Evolutionary conservation across 2,797 vertebrate species (phyloP), one percentile per base, ranked within the genome.

Genomic region (Neostethus bicornis): DNA sequence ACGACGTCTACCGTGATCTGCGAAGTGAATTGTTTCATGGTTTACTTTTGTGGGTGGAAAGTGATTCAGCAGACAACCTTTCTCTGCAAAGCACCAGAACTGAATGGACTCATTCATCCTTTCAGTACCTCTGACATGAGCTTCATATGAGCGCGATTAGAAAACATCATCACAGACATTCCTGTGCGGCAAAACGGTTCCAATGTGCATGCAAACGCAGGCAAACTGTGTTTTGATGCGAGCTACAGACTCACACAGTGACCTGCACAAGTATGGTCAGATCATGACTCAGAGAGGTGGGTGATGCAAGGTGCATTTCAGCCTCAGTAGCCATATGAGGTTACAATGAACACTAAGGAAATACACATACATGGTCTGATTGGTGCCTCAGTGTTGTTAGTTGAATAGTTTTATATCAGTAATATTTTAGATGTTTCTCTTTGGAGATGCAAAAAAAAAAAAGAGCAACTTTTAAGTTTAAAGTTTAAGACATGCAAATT

Each of bases 191-290:
- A 61, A 35, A 66, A 63, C 7, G 65, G 61, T 67, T 37, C 19
- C 66, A 68, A 38, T 58, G 46, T 58, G 61, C 57, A 88, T 88
- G 81, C 69, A 86, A 85, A 88, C 86, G 38, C 2, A 80, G 77
- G 77, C 74, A 79, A 85, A 83, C 77, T 46, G 46, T 48, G 28
- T 23, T 0, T 28, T 68, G 34, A 56, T 57, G 45, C 43, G 44
- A 61, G 61, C n/a, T 25, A 45, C 48, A 32, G 28, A 57, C 65
- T 61, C 68, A 53, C 62, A 62, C 62, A 58, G 29, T 14, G 56
- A 42, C 35, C 5, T 42, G 43, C 55, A 61, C 63, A 75, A 66
- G 44, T 57, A 56, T n/a, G 28, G 55, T 67, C 35, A 43, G 48
- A 54, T 62, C 43, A 47, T 44, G 72, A 63, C 42, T 55, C 21